phyloP scores from a whole-genome alignment of 2,113 vertebrate genomes.

The Entomyzon cyanotis region DNA sequence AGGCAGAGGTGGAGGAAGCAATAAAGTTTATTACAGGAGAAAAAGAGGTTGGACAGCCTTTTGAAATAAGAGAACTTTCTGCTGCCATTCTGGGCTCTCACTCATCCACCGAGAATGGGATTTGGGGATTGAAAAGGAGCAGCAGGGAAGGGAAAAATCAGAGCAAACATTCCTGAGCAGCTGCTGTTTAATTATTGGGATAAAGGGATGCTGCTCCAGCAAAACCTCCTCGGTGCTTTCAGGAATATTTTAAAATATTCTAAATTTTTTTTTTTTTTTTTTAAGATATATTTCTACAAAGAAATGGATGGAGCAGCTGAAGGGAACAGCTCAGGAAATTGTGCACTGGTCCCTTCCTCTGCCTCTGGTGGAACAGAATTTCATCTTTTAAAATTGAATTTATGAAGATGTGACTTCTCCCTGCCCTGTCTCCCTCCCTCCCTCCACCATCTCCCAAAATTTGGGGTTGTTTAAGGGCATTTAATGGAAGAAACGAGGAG shows the following conservation, averaged over 20 bases:
- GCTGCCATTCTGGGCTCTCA: neutral
- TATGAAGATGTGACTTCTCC: neutral
- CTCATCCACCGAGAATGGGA: neutral
- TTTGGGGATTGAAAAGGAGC: neutral
- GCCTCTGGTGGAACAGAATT: neutral
- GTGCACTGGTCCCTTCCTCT: neutral
- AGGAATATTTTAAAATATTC: neutral
- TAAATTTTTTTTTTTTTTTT: no score
- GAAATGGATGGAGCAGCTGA: neutral
- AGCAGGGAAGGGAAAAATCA: neutral
- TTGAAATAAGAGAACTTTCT: constrained; percentile 17
- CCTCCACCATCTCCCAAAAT: neutral
- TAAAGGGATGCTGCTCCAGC: neutral
- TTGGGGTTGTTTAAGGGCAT: neutral
- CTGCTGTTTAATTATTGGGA: neutral
- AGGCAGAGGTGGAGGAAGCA: constrained; percentile 43
- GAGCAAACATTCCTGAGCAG: neutral
- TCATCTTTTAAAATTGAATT: neutral
- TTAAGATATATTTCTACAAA: neutral
- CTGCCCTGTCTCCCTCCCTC: neutral
- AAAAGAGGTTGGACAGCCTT: neutral
- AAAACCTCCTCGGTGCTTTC: neutral
- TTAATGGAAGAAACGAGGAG: neutral
- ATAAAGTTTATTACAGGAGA: constrained; percentile 47
- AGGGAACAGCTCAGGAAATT: neutral